Conservation (phyloP, 2,113 vertebrate genomes). For the Alectura lathami region DNA sequence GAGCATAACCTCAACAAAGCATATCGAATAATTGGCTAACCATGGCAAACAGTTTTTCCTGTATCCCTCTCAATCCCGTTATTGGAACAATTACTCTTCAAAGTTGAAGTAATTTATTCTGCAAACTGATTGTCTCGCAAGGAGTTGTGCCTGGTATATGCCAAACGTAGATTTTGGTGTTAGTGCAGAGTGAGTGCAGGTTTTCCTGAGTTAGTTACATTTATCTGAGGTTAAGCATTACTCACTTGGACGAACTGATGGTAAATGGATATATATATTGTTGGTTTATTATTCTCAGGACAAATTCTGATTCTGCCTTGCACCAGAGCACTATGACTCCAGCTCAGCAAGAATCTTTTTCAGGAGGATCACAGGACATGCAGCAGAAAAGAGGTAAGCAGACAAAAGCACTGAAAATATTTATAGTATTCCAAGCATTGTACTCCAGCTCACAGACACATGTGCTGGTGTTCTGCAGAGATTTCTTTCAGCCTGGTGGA, state of each 20-base stretch:
- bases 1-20: neutral
- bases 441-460: neutral
- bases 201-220: neutral
- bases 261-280: too few relatives aligned
- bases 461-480: accelerated
- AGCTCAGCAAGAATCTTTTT: conserved; percentile 86
- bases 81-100: neutral
- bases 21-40: neutral
- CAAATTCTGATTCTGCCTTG: conserved; percentile 96
- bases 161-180: neutral
- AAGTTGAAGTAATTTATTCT: neutral
- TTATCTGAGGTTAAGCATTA: neutral
- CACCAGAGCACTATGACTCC: conserved; percentile 97
- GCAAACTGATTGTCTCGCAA: neutral
- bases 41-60: neutral
- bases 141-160: neutral
- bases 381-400: conserved; percentile 92
- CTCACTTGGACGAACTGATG: neutral
- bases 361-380: conserved; percentile 88
- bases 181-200: neutral
- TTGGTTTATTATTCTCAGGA: conserved; percentile 80
- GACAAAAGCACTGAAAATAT: accelerated
- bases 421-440: neutral
- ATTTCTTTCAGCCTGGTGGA: too few relatives aligned
- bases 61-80: neutral